These are phyloP conservation scores for Lepus americanus DNA, from an alignment of 2,113 vertebrate genomes.

Conservation along the genomic window DNA sequence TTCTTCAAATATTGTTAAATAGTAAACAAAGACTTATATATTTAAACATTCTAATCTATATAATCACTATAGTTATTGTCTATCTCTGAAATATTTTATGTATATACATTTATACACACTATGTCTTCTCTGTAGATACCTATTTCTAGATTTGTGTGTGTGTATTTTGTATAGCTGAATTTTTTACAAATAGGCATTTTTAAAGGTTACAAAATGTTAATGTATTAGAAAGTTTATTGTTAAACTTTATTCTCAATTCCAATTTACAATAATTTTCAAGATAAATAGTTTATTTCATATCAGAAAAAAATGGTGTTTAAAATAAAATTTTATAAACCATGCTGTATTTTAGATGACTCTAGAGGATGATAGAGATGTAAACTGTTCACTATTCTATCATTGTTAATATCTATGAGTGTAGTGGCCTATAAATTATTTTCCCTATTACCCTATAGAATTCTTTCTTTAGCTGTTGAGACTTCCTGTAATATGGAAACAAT, in stretches of 20 bases:
- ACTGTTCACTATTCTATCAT: neutral
- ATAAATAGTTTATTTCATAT: constrained; percentile 31
- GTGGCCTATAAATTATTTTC: neutral
- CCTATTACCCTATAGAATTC: neutral
- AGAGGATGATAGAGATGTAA: neutral
- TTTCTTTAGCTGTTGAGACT: neutral
- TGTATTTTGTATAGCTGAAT: neutral
- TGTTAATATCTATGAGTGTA: neutral
- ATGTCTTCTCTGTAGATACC: neutral
- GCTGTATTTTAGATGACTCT: neutral
- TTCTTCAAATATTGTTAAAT: neutral
- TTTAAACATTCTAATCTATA: neutral
- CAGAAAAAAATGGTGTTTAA: neutral
- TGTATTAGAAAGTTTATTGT: neutral
- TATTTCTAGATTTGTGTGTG: neutral
- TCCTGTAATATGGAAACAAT: neutral
- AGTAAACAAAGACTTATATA: neutral
- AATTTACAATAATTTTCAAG: neutral
- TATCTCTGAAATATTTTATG: neutral
- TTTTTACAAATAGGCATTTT: constrained; percentile 26
- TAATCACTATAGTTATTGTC: neutral
- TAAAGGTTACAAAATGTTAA: constrained; percentile 2
- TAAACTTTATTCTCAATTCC: neutral
- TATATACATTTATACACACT: neutral
- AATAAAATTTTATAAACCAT: neutral